phyloP scores from a whole-genome alignment of 2,888 invertebrate species.

The Drosophila fungiperda region DNA sequence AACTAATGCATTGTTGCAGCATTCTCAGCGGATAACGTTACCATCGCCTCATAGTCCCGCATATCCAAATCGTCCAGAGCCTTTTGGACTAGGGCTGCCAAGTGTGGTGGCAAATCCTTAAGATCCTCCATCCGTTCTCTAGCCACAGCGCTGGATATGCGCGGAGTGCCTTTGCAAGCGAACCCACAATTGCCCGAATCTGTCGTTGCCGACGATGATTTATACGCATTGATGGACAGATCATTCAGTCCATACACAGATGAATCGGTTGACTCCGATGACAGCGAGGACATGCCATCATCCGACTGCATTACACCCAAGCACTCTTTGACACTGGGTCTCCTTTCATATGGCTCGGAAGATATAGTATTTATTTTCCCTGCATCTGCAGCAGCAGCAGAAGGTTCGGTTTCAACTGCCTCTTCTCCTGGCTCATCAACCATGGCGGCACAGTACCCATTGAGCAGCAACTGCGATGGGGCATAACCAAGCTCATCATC shows the following conservation, averaged over 20 bases:
- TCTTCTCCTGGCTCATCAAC: slow-evolving; percentile 83
- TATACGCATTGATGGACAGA: slow-evolving; percentile 70
- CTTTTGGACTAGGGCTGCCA: slow-evolving; percentile 88
- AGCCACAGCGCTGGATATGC: slow-evolving; percentile 81
- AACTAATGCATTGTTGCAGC: slow-evolving; percentile 38
- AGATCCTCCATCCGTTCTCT: slow-evolving; percentile 85
- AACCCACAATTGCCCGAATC: slow-evolving; percentile 74
- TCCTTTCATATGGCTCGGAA: slow-evolving; percentile 76
- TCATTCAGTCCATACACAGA: slow-evolving; percentile 83
- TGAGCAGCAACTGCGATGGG: slow-evolving; percentile 88
- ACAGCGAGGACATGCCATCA: slow-evolving; percentile 82
- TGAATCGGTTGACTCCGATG: slow-evolving; percentile 84
- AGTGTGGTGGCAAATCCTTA: slow-evolving; percentile 87
- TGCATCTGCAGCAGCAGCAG: slow-evolving; percentile 62
- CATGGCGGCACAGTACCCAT: slow-evolving; percentile 87
- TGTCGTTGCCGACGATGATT: slow-evolving; percentile 77
- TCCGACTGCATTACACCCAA: slow-evolving; percentile 67
- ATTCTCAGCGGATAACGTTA: slow-evolving; percentile 66
- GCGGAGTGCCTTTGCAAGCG: slow-evolving; percentile 48
- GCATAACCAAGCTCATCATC: slow-evolving; percentile 76
- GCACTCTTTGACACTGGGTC: slow-evolving; percentile 67
- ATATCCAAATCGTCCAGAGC: slow-evolving; percentile 85
- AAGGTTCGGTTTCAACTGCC: slow-evolving; percentile 24
- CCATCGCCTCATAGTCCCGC: slow-evolving; percentile 83
- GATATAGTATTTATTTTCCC: slow-evolving; percentile 81